Evolutionary conservation across 37 sponge, comb jelly and placozoan genomes (phyloP).

Genomic region (Amphimedon queenslandica): DNA sequence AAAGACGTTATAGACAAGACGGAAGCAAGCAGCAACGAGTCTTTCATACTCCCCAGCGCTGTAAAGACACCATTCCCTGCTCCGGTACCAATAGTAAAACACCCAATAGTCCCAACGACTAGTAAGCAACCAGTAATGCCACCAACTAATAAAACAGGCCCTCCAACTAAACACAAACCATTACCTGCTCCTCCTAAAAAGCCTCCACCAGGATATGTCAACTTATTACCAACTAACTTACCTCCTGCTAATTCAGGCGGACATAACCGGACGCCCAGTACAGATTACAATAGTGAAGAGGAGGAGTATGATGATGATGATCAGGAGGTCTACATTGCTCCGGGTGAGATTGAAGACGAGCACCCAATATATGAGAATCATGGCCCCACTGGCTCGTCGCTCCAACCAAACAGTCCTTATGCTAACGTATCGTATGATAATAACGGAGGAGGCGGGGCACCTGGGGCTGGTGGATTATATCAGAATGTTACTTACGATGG

Average conservation of each 20-base stretch:
- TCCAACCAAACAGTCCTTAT: neutral
- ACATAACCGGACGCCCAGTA: neutral
- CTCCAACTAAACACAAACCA: neutral
- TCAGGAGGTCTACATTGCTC: neutral
- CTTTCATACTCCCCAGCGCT: neutral
- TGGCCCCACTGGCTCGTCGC: neutral
- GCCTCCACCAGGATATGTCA: neutral
- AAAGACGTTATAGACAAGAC: neutral
- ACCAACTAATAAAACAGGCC: neutral
- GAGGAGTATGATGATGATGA: constrained; percentile 7
- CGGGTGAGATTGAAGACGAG: neutral
- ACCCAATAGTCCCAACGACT: neutral
- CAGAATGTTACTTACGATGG: neutral
- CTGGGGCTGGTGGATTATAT: too few relatives aligned
- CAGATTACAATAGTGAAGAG: neutral
- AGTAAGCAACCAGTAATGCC: neutral
- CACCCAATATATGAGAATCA: neutral
- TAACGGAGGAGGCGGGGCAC: neutral
- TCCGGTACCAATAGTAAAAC: neutral
- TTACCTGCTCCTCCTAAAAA: too few relatives aligned
- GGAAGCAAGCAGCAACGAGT: neutral
- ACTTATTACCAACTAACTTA: neutral
- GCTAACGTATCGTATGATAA: neutral
- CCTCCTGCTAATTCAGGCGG: neutral
- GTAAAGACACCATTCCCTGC: neutral